phyloP scores from a whole-genome alignment of 2,113 vertebrate species.

The Chaetodon auriga region DNA sequence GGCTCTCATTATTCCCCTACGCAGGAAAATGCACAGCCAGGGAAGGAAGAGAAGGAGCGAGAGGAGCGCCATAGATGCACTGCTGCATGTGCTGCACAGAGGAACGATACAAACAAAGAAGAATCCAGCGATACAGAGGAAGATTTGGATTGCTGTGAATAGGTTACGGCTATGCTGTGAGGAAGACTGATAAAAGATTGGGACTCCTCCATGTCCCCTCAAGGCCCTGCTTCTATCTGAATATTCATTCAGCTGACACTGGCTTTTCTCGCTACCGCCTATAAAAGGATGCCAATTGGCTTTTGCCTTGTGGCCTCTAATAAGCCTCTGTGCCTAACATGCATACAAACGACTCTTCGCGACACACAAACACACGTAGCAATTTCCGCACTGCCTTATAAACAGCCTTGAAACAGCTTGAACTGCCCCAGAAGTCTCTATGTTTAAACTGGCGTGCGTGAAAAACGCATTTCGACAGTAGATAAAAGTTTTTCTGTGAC shows the following conservation, averaged over 20 bases:
- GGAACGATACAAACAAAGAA: constrained; percentile 27
- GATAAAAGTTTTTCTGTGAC: constrained; percentile 18
- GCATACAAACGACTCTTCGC: constrained; percentile 59
- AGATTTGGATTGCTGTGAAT: constrained; percentile 57
- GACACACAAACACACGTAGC: constrained; percentile 3
- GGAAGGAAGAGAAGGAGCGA: constrained; percentile 19
- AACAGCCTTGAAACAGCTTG: constrained; percentile 18
- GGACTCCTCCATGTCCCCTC: constrained; percentile 70
- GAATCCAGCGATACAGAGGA: constrained; percentile 27
- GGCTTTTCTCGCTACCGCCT: constrained; percentile 66
- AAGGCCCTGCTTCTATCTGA: constrained; percentile 72
- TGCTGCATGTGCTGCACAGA: not conserved
- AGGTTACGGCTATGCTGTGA: constrained; percentile 53
- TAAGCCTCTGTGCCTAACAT: constrained; percentile 58
- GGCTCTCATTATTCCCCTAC: constrained; percentile 71
- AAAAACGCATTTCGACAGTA: constrained; percentile 13
- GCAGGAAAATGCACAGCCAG: constrained; percentile 65
- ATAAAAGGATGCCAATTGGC: constrained; percentile 74
- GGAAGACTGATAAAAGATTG: constrained; percentile 72
- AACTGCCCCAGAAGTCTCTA: constrained; percentile 12
- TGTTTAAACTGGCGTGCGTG: constrained; percentile 10
- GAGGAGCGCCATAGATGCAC: not conserved
- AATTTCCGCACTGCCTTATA: not conserved
- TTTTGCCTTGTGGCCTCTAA: constrained; percentile 75
- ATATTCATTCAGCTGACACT: constrained; percentile 80